phyloP scores from a whole-genome alignment of 1,140 invertebrate species.

The Zaprionus taronus region DNA sequence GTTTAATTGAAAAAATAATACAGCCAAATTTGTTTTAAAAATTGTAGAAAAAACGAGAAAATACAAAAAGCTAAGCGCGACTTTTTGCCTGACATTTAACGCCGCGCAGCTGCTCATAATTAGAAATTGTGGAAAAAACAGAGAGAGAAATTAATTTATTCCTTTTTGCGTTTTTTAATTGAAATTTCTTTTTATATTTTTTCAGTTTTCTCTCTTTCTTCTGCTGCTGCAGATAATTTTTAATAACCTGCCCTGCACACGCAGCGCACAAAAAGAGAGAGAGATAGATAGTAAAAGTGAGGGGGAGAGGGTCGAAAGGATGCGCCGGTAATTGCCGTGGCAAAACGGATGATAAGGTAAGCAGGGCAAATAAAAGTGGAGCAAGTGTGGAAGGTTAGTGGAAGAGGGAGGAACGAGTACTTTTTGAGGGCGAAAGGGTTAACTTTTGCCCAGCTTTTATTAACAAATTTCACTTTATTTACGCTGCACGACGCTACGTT shows the following conservation, averaged over 20 bases:
- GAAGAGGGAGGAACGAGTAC: not conserved
- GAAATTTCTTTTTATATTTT: conserved; percentile 59
- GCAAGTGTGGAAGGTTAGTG: conserved; percentile 1
- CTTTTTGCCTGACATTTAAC: conserved; percentile 67
- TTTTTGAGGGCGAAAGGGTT: conserved; percentile 55
- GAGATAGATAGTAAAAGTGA: not conserved
- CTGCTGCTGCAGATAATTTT: conserved; percentile 59
- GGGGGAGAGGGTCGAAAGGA: conserved; percentile 55
- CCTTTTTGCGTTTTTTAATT: conserved; percentile 77
- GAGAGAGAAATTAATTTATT: conserved; percentile 75
- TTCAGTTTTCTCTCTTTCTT: conserved; percentile 24
- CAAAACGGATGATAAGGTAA: conserved; percentile 63
- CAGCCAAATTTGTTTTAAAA: conserved; percentile 66
- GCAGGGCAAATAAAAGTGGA: conserved; percentile 21
- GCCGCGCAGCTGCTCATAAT: conserved; percentile 77
- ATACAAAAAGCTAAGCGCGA: conserved; percentile 27
- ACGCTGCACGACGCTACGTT: conserved; percentile 71
- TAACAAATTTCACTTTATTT: conserved; percentile 80
- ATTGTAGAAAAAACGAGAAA: conserved; percentile 21
- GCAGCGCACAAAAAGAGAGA: not conserved
- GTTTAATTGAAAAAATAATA: conserved; percentile 81
- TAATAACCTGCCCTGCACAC: conserved; percentile 63
- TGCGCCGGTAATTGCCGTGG: conserved; percentile 75
- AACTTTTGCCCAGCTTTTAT: conserved; percentile 68
- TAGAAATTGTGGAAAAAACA: conserved; percentile 54